phyloP scores from a whole-genome alignment of 2,113 vertebrate genomes.

The Peromyscus maniculatus region DNA sequence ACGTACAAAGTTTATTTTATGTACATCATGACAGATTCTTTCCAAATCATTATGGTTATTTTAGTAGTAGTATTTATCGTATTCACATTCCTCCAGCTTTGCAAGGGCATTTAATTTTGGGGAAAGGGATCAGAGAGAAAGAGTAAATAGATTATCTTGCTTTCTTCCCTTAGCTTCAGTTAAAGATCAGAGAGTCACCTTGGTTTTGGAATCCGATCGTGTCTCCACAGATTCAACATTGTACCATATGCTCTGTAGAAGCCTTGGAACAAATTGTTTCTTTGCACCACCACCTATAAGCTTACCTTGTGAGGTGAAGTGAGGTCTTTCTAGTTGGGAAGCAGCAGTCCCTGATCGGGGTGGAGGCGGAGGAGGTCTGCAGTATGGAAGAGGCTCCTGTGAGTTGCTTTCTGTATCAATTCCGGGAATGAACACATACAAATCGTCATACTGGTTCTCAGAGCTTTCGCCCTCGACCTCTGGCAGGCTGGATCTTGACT shows the following conservation, averaged over 20 bases:
- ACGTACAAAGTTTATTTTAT: not conserved
- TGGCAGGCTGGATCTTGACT: slow-evolving; percentile 70
- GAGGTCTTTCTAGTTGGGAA: slow-evolving; percentile 78
- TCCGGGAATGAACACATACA: slow-evolving; percentile 85
- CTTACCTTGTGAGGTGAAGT: slow-evolving; percentile 88
- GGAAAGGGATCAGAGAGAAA: no score
- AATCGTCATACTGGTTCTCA: slow-evolving; percentile 74
- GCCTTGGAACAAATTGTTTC: not conserved
- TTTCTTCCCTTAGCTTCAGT: not conserved
- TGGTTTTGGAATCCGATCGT: not conserved
- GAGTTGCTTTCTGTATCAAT: not conserved
- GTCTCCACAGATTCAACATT: not conserved
- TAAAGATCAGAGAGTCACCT: not conserved
- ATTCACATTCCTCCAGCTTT: not conserved
- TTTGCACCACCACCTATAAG: not conserved
- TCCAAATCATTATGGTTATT: slow-evolving; percentile 19
- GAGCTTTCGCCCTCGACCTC: not conserved
- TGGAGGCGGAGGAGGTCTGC: slow-evolving; percentile 89
- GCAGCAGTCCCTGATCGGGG: slow-evolving; percentile 85
- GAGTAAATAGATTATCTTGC: not conserved
- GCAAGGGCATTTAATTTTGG: not conserved
- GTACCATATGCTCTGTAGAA: not conserved
- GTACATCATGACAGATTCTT: not conserved
- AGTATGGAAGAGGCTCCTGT: slow-evolving; percentile 36
- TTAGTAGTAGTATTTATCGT: slow-evolving; percentile 4